Percentiles rank a stretch among this genome's conserved stretches.
phyloP scores from a whole-genome alignment of 2,888 invertebrate genomes.

The Pterostichus niger region DNA sequence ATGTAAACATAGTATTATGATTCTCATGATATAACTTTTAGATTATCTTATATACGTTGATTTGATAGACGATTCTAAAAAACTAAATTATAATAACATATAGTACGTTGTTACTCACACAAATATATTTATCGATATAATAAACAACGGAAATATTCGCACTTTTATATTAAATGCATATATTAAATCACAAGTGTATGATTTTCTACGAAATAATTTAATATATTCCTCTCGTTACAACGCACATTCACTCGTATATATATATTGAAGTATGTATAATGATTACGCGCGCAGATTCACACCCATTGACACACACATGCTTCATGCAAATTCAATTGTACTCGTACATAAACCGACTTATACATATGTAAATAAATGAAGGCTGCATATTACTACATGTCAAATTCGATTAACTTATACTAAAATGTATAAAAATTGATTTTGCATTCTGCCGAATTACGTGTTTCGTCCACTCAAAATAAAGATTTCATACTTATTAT shows the following conservation, averaged over 20 bases:
- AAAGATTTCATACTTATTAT: conserved; percentile 23
- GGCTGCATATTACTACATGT: conserved; percentile 51
- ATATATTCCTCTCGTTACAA: conserved; percentile 25
- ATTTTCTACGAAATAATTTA: conserved; percentile 61
- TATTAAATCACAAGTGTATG: conserved; percentile 59
- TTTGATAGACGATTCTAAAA: conserved; percentile 45
- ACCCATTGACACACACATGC: conserved; percentile 51
- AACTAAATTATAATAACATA: conserved; percentile 51
- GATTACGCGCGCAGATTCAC: neutral
- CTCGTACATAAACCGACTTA: conserved; percentile 33
- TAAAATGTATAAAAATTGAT: conserved; percentile 61
- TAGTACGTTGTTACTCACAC: conserved; percentile 62
- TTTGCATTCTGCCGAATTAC: neutral
- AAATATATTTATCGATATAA: conserved; percentile 33
- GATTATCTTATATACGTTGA: conserved; percentile 46
- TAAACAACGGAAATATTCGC: conserved; percentile 48
- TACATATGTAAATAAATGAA: conserved; percentile 49
- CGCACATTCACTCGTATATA: conserved; percentile 19
- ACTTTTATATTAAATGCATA: conserved; percentile 43
- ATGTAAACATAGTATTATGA: conserved; percentile 48
- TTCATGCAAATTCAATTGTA: conserved; percentile 51
- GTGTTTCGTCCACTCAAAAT: conserved; percentile 15
- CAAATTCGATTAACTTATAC: conserved; percentile 58
- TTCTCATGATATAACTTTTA: conserved; percentile 49
- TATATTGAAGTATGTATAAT: conserved; percentile 28